Base-by-base conservation (phyloP, 1,140 invertebrate genomes). In the Acromyrmex heyeri region DNA sequence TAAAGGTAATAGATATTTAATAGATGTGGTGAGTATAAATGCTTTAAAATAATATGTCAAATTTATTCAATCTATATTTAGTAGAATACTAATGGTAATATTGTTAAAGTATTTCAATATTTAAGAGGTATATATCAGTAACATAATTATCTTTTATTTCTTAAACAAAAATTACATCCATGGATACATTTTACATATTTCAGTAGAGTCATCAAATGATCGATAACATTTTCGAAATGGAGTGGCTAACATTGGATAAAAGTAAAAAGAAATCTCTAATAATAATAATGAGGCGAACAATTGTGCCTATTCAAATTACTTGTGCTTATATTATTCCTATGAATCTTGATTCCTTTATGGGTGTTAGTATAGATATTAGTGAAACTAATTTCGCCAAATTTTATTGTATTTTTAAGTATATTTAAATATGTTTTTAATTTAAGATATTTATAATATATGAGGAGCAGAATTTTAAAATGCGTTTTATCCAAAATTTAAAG, bases 281-380 rank as follows among this genome's bases (percentile, higher is more conserved):
- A 10, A 82, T 81, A 12, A 65, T 90, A 14, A 89, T 90, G 79
- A 75, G 0, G 5, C 89, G 88, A 1, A 18, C 79, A 2, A 44
- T 53, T 62, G 34, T 1, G 2, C 88, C 89, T 16, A 85, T 90
- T 10, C 78, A 89, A n/a, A 76, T 90, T 24, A 87, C 62, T 7
- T 86, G 61, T 1, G 14, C 18, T 14, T 30, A 81, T 18, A 10
- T 89, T 4, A 50, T 90, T 5, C 53, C 75, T 2, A n/a, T 90
- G 16, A 81, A 83, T 24, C 53, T 72, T 48, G 12, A 14, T 48
- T 48, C 87, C 1, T 89, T 89, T 8, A 81, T 50, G 27, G 18
- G 30, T 16, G 87, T 89, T 69, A 75, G 75, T 62, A 62, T 53
- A 53, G 14, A 53, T 16, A 53, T 53, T 53, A 53, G 3, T 53